Percentiles rank a stretch among this genome's conserved stretches.
These are phyloP conservation scores for Tenthredo amoena DNA, from an alignment of 2,888 invertebrate genomes.

Conservation along the genomic window DNA sequence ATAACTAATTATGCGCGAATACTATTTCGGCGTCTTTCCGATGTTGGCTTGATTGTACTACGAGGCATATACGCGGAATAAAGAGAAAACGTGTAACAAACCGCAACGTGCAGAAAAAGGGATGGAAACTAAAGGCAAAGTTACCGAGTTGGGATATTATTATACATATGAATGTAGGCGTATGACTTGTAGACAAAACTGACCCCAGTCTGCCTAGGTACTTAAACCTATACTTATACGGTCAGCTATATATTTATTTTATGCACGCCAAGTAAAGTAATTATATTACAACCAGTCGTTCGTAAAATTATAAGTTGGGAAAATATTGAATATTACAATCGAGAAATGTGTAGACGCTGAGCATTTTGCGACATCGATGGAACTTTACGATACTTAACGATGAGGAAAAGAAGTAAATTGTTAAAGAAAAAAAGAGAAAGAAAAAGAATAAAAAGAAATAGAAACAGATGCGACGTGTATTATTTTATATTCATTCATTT, in stretches of 20 bases:
- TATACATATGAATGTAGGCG: not conserved
- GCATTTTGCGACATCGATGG: not conserved
- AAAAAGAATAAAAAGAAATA: not conserved
- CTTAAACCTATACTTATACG: conserved; percentile 31
- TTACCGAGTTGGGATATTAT: not conserved
- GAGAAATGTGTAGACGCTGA: not conserved
- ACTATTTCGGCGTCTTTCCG: not conserved
- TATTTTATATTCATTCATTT: not conserved
- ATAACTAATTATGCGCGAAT: not conserved
- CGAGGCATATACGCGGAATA: too few relatives aligned
- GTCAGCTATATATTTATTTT: conserved; percentile 22
- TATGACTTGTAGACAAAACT: conserved; percentile 27
- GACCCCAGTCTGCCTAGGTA: conserved; percentile 19
- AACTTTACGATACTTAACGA: not conserved
- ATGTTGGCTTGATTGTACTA: not conserved
- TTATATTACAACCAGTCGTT: conserved; percentile 67
- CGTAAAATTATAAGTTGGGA: conserved; percentile 1
- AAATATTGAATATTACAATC: not conserved
- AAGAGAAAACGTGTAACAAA: too few relatives aligned
- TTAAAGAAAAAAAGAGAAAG: not conserved
- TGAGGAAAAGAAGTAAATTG: not conserved
- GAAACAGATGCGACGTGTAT: not conserved
- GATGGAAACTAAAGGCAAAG: conserved; percentile 15
- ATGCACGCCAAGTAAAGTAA: conserved; percentile 57
- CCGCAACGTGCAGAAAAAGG: conserved; percentile 3